These are phyloP conservation scores for Heteronetta atricapilla DNA, from an alignment of 2,113 vertebrate genomes.

Conservation along the genomic window DNA sequence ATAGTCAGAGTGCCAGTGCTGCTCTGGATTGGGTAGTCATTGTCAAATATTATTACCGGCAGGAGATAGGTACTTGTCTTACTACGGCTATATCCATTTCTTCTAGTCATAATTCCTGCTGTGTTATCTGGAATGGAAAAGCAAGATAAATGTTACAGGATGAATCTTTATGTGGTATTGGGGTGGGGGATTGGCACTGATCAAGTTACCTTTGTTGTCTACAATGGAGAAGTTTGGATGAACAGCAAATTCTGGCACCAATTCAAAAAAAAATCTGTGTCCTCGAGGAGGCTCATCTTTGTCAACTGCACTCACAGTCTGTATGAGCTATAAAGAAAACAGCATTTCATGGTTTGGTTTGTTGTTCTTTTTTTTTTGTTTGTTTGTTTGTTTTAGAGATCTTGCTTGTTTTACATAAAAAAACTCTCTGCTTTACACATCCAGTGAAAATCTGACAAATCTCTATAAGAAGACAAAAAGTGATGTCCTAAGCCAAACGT, in stretches of 20 bases:
- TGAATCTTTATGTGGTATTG: not conserved
- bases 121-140: constrained; percentile 76
- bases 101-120: constrained; percentile 81
- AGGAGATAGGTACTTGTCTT: constrained; percentile 79
- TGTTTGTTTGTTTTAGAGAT: not conserved
- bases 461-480: not conserved
- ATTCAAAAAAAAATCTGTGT: constrained; percentile 83
- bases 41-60: constrained; percentile 83
- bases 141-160: not conserved
- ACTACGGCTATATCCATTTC: constrained; percentile 78
- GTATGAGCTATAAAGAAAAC: constrained; percentile 78
- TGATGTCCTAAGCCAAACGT: not conserved
- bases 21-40: constrained; percentile 82
- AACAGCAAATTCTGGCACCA: constrained; percentile 79
- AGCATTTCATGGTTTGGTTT: not conserved
- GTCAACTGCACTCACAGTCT: constrained; percentile 83
- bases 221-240: constrained; percentile 84
- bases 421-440: not conserved
- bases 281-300: constrained; percentile 81
- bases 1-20: constrained; percentile 82
- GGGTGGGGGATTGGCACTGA: not conserved
- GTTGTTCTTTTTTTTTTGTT: no score
- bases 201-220: constrained; percentile 82
- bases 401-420: not conserved
- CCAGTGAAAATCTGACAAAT: not conserved